phyloP scores from a whole-genome alignment of 2,888 invertebrate genomes.

The Argynnis bischoffii region DNA sequence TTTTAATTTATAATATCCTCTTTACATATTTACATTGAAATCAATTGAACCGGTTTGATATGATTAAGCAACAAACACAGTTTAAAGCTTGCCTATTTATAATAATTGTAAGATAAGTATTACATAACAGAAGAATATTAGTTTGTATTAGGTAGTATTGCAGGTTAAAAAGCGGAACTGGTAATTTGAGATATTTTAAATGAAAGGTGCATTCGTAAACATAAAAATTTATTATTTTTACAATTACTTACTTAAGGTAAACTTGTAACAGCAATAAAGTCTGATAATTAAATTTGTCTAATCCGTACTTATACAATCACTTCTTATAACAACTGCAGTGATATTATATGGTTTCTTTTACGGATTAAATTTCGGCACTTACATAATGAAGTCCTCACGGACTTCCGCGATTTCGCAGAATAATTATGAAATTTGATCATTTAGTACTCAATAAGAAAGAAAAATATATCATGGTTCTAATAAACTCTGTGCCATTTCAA shows the following conservation, averaged over 20 bases:
- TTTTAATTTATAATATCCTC: not conserved
- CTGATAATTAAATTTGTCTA: constrained; percentile 25
- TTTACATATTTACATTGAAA: constrained; percentile 2
- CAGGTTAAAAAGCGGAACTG: constrained; percentile 7
- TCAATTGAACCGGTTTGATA: not conserved
- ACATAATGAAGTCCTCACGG: constrained; percentile 25
- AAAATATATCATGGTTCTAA: constrained; percentile 51
- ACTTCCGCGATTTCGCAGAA: constrained; percentile 26
- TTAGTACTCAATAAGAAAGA: constrained; percentile 18
- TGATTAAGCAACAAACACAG: not conserved
- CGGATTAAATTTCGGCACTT: constrained; percentile 26
- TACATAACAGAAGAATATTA: constrained; percentile 17
- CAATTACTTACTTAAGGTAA: not conserved
- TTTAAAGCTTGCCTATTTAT: constrained; percentile 19
- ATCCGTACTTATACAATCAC: constrained; percentile 26
- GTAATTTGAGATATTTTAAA: not conserved
- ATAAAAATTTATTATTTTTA: not conserved
- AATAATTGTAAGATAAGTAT: constrained; percentile 14
- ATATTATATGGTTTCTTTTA: constrained; percentile 27
- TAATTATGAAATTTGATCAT: constrained; percentile 30
- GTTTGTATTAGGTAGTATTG: constrained; percentile 1
- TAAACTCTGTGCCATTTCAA: constrained; percentile 58
- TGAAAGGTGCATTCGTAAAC: not conserved
- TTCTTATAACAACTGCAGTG: constrained; percentile 9
- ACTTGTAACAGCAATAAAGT: not conserved